phyloP scores from a whole-genome alignment of 2,113 vertebrate species.

The Scopus umbretta region DNA sequence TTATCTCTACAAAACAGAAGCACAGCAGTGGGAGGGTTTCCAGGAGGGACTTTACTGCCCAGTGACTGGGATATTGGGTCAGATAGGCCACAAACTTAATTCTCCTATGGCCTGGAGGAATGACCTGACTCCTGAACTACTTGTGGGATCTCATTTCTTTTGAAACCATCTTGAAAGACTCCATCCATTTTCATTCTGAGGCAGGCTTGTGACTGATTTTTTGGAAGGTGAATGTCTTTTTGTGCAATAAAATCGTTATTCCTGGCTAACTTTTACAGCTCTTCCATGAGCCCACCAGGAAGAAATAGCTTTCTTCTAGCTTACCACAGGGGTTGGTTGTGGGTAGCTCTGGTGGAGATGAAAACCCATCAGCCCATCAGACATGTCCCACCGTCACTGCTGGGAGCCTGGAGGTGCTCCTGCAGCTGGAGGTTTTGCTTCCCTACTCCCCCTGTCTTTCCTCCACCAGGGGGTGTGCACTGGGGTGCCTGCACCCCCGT shows the following conservation, averaged over 20 bases:
- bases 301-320: neutral
- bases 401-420: neutral
- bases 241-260: neutral
- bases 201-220: neutral
- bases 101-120: neutral
- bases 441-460: neutral
- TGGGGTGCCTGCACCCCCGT: neutral
- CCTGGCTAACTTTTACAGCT: neutral
- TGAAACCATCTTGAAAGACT: neutral
- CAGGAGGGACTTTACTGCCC: neutral
- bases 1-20: neutral
- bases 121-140: neutral
- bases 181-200: neutral
- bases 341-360: neutral
- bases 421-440: neutral
- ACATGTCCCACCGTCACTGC: neutral
- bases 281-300: neutral
- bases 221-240: neutral
- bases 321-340: neutral
- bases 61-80: neutral
- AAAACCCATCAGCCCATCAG: neutral
- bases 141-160: neutral
- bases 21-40: neutral
- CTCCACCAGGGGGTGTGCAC: too few species aligned
- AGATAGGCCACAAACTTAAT: neutral